phyloP scores from a whole-genome alignment of 2,888 invertebrate genomes.

The Automeris io region DNA sequence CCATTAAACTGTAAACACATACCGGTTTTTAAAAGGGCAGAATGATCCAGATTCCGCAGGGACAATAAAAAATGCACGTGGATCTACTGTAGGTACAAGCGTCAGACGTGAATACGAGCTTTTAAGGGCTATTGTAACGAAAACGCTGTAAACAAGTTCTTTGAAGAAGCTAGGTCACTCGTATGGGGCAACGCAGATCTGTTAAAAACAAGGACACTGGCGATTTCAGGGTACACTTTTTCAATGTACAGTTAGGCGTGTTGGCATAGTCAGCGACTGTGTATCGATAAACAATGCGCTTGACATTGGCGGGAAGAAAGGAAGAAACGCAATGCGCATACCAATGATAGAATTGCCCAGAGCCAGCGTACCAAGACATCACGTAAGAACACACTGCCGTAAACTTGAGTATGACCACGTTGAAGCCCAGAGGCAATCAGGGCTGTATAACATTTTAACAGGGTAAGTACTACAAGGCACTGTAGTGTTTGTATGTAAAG shows the following conservation, averaged over 20 bases:
- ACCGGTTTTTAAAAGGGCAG: conserved; percentile 63
- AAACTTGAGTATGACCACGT: conserved; percentile 2
- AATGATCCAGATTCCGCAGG: conserved; percentile 34
- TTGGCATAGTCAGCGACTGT: conserved; percentile 30
- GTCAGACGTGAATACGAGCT: not conserved
- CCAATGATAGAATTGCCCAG: conserved; percentile 44
- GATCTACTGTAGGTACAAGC: conserved; percentile 10
- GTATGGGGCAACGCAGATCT: conserved; percentile 27
- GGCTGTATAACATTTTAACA: conserved; percentile 1
- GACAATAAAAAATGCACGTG: conserved; percentile 13
- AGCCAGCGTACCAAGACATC: conserved; percentile 22
- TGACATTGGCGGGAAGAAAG: conserved; percentile 73
- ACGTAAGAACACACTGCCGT: conserved; percentile 5
- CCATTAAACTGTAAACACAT: conserved; percentile 43
- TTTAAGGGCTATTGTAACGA: not conserved
- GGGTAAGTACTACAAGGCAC: too few relatives aligned
- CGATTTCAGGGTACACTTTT: conserved; percentile 73
- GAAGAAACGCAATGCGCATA: conserved; percentile 64
- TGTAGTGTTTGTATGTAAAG: too few relatives aligned
- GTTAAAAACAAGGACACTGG: conserved; percentile 64
- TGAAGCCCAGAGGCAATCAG: conserved; percentile 3
- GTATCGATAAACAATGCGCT: conserved; percentile 59
- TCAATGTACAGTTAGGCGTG: conserved; percentile 61
- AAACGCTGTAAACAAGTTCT: conserved; percentile 11
- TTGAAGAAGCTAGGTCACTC: conserved; percentile 40